These are phyloP conservation scores for Siphamia tubifer DNA, from an alignment of 2,113 vertebrate genomes.

Conservation along the genomic window DNA sequence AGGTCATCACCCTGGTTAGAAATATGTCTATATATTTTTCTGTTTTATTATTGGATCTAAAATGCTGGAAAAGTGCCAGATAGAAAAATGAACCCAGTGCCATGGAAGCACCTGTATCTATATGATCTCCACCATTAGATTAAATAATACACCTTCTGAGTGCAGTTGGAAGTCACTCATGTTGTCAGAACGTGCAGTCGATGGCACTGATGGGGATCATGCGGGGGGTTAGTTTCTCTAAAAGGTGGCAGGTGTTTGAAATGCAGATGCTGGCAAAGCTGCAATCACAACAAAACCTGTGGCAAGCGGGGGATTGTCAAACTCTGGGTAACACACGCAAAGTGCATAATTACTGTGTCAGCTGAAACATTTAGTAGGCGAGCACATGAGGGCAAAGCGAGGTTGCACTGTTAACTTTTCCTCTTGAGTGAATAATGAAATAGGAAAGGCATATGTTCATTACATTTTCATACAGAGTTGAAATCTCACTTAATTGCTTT, in stretches of 20 bases:
- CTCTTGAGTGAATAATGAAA: not conserved
- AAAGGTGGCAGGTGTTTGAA: constrained; percentile 59
- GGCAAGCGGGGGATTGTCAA: constrained; percentile 29
- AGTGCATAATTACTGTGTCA: constrained; percentile 58
- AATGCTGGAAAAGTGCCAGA: no score
- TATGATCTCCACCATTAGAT: constrained; percentile 36
- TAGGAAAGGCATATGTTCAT: not conserved
- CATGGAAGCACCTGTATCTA: not conserved
- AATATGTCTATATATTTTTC: no score
- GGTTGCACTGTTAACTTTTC: constrained; percentile 12
- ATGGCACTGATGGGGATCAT: constrained; percentile 5
- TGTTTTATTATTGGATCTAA: no score
- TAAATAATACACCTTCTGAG: constrained; percentile 28
- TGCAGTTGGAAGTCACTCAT: constrained; percentile 20
- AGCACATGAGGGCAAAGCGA: constrained; percentile 14
- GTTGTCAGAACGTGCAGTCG: constrained; percentile 8
- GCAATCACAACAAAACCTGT: constrained; percentile 51
- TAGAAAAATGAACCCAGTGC: constrained; percentile 14
- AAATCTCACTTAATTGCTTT: not conserved
- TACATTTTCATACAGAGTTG: not conserved
- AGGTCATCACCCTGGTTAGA: no score
- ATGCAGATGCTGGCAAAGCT: constrained; percentile 45
- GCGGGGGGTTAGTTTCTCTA: constrained; percentile 19
- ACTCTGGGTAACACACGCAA: constrained; percentile 23
- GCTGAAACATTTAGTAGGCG: constrained; percentile 45